Conservation (phyloP, 2,113 vertebrate species). For the Lagopus muta region DNA sequence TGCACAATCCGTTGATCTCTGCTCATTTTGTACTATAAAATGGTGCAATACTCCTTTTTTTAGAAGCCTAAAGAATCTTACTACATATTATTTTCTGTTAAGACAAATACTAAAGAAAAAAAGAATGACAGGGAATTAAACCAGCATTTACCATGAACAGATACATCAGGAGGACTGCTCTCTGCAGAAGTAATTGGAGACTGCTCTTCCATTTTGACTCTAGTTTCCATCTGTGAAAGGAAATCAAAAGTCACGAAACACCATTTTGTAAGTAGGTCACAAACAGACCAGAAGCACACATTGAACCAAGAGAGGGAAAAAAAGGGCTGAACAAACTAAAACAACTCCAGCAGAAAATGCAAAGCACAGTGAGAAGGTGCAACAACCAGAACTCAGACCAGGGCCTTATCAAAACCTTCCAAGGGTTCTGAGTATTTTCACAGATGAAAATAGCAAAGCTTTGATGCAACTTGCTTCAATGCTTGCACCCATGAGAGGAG, state of each 20-base stretch:
- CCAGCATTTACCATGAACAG: conserved; percentile 76
- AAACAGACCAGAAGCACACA: conserved; percentile 14
- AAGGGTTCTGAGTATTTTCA: not conserved
- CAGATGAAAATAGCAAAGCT: not conserved
- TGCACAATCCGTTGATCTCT: conserved; percentile 44
- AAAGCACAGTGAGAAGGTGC: not conserved
- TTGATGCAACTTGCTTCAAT: not conserved
- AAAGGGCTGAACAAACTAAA: not conserved
- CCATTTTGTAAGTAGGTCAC: conserved; percentile 52
- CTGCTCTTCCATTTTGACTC: conserved; percentile 73
- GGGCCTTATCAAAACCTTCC: not conserved
- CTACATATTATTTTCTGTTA: not conserved
- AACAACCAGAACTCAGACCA: not conserved
- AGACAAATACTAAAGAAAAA: conserved; percentile 32
- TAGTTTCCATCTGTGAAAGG: conserved; percentile 76
- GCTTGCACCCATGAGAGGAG: not conserved
- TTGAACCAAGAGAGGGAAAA: not conserved
- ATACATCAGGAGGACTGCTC: conserved; percentile 56
- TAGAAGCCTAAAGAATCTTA: conserved; percentile 24
- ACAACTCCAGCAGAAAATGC: not conserved
- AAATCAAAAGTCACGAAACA: conserved; percentile 52
- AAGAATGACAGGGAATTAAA: conserved; percentile 43
- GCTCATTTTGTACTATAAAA: conserved; percentile 21
- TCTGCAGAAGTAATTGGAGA: conserved; percentile 54
- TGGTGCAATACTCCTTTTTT: conserved; percentile 2